A percentile compares a stretch with the other conserved stretches of the same genome.
These are phyloP conservation scores for Penaeus chinensis DNA, from an alignment of 1,140 invertebrate species.

Conservation along the genomic window DNA sequence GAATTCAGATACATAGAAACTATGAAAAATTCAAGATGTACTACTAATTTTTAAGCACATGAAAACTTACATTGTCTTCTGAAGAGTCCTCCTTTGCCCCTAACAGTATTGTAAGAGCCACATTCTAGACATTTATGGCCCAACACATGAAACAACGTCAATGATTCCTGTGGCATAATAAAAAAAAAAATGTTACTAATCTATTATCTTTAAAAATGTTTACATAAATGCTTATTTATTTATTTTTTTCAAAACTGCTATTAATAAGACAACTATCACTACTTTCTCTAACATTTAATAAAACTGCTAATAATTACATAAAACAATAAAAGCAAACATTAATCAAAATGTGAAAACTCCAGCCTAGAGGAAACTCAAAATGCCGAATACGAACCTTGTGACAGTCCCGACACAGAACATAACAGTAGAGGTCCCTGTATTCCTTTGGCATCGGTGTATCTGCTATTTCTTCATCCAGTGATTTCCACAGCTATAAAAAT, in stretches of 20 bases:
- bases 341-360: background rate
- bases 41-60: background rate
- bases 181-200: constrained; percentile 69
- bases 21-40: too few species aligned
- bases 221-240: background rate
- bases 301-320: too few species aligned
- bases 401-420: constrained; percentile 89
- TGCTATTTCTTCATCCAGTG: constrained; percentile 82
- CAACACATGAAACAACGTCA: constrained; percentile 77
- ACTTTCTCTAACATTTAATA: too few species aligned
- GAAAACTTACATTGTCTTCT: background rate
- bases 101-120: constrained; percentile 84
- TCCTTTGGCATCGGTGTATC: constrained; percentile 85
- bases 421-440: constrained; percentile 80
- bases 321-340: background rate
- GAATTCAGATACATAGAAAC: too few species aligned
- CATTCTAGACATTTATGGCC: constrained; percentile 85
- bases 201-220: too few species aligned
- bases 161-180: constrained; percentile 12
- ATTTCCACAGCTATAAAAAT: constrained; percentile 77
- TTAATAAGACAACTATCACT: too few species aligned
- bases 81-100: constrained; percentile 46
- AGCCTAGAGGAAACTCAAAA: too few species aligned
- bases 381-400: constrained; percentile 72
- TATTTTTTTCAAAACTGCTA: background rate